Evolutionary conservation across 2,797 vertebrate genomes (phyloP).

Genomic region (Spea hammondii): DNA sequence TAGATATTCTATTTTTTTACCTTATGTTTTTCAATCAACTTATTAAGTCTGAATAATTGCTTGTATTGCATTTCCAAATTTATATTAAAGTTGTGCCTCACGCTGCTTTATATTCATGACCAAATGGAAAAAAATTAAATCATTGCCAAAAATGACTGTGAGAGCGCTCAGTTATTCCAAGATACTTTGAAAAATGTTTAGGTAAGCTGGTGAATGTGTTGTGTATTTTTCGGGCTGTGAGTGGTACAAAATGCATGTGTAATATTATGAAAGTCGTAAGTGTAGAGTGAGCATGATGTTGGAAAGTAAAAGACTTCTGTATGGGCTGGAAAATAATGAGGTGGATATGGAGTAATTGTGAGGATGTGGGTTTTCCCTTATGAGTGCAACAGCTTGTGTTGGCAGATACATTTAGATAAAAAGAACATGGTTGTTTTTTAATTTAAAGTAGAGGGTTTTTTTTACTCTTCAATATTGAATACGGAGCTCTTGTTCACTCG

Average conservation of each 20-base stretch:
- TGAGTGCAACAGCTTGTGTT: slow-evolving; percentile 44
- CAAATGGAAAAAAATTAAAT: slow-evolving; percentile 43
- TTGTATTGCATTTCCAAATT: slow-evolving; percentile 48
- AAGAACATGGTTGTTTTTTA: slow-evolving; percentile 40
- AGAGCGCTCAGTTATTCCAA: slow-evolving; percentile 23
- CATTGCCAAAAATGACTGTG: slow-evolving; percentile 31
- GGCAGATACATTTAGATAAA: slow-evolving; percentile 27
- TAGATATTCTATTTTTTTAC: slow-evolving; percentile 7
- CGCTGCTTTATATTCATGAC: slow-evolving; percentile 22
- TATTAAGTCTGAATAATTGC: slow-evolving; percentile 36
- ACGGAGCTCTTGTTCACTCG: slow-evolving; percentile 22
- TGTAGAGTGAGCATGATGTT: slow-evolving; percentile 38
- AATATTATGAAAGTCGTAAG: slow-evolving; percentile 48
- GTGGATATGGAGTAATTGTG: slow-evolving; percentile 36
- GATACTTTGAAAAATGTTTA: slow-evolving; percentile 41
- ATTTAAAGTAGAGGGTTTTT: slow-evolving; percentile 32
- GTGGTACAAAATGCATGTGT: slow-evolving; percentile 32
- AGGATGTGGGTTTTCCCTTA: slow-evolving; percentile 42
- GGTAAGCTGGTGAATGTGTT: slow-evolving; percentile 42
- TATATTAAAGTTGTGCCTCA: slow-evolving; percentile 42
- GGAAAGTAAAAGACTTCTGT: slow-evolving; percentile 40
- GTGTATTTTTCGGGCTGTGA: slow-evolving; percentile 36
- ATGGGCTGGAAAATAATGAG: slow-evolving; percentile 40
- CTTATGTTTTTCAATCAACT: slow-evolving; percentile 18
- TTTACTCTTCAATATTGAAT: slow-evolving; percentile 51